phyloP scores from a whole-genome alignment of 1,140 invertebrate genomes.

The Andrena cerasifolii region DNA sequence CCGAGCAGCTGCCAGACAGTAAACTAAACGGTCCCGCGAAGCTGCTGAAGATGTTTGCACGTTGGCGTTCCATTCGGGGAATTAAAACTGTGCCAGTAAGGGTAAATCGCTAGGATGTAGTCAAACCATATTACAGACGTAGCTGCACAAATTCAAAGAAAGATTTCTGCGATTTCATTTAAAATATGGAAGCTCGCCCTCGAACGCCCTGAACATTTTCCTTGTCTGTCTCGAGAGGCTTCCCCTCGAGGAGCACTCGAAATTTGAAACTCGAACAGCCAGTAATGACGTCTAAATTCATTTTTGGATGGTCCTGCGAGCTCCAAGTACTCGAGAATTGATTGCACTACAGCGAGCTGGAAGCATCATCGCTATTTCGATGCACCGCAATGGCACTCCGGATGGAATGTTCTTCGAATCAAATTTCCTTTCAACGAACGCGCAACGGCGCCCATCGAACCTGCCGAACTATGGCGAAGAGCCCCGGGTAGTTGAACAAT shows the following conservation, averaged over 20 bases:
- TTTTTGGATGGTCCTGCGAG: not conserved
- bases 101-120: too few species aligned
- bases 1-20: not conserved
- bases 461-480: slow-evolving; percentile 39
- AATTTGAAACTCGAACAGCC: not conserved
- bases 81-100: too few species aligned
- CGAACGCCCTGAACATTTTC: not conserved
- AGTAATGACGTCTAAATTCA: not conserved
- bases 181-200: too few species aligned
- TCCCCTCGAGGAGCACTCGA: not conserved
- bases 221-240: not conserved
- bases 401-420: slow-evolving; percentile 42
- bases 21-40: not conserved
- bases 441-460: slow-evolving; percentile 57
- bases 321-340: not conserved
- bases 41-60: not conserved
- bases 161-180: too few species aligned
- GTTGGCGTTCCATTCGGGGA: not conserved
- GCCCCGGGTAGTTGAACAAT: slow-evolving; percentile 64
- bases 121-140: not conserved
- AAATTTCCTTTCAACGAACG: slow-evolving; percentile 60
- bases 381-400: slow-evolving; percentile 8
- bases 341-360: not conserved
- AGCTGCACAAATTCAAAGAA: not conserved
- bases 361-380: not conserved